phyloP scores from a whole-genome alignment of 2,888 invertebrate species.

The Agrochola lychnidis region DNA sequence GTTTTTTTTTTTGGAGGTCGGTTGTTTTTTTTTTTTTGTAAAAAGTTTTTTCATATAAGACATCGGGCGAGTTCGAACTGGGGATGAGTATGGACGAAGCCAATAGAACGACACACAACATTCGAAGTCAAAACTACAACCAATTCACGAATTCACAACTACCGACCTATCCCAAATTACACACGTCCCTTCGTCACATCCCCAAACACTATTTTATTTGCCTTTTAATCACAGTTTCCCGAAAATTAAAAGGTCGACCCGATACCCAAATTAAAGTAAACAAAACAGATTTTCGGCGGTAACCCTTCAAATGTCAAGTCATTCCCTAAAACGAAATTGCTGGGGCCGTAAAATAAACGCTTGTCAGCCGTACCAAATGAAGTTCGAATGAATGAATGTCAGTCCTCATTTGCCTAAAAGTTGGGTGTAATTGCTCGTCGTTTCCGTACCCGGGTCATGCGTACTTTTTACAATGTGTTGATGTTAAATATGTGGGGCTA shows the following conservation, averaged over 20 bases:
- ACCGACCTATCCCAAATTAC: conserved; percentile 22
- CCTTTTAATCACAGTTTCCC: conserved; percentile 33
- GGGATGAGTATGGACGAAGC: too few species aligned
- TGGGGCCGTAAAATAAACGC: conserved; percentile 58
- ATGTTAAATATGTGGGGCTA: conserved; percentile 3
- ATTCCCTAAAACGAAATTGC: conserved; percentile 53
- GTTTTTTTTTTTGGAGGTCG: too few species aligned
- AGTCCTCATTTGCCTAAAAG: conserved; percentile 59
- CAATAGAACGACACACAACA: not conserved
- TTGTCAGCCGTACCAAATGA: conserved; percentile 69
- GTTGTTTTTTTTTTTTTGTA: too few species aligned
- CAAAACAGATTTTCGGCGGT: conserved; percentile 57
- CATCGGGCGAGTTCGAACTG: too few species aligned
- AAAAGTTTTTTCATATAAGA: too few species aligned
- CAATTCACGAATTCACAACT: not conserved
- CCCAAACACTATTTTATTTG: conserved; percentile 48
- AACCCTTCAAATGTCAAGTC: conserved; percentile 61
- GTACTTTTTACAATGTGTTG: conserved; percentile 54
- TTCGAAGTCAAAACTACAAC: not conserved
- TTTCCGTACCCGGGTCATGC: conserved; percentile 49
- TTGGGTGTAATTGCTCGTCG: conserved; percentile 61
- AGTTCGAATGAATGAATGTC: conserved; percentile 73
- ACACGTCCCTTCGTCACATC: conserved; percentile 2
- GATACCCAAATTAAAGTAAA: conserved; percentile 54
- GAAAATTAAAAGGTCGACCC: conserved; percentile 50